Conservation (phyloP, 2,888 invertebrate genomes). For the Artemia sinica region DNA sequence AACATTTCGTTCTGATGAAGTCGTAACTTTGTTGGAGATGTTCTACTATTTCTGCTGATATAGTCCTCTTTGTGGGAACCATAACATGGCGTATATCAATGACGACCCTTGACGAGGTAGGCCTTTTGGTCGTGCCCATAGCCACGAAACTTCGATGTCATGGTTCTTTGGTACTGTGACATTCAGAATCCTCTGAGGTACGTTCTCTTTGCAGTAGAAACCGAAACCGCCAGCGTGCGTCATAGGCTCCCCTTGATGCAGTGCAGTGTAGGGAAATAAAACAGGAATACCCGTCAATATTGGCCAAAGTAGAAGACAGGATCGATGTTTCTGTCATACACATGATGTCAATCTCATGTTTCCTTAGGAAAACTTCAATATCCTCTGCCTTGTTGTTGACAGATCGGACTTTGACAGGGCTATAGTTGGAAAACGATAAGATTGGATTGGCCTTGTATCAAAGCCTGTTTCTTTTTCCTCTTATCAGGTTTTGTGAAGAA, state of each 20-base stretch:
- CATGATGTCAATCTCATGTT: background rate
- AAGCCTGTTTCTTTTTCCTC: background rate
- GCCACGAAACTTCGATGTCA: background rate
- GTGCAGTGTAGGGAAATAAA: background rate
- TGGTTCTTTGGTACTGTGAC: background rate
- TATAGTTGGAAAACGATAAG: background rate
- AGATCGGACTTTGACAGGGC: background rate
- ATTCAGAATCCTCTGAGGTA: background rate
- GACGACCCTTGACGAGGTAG: background rate
- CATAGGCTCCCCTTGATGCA: background rate
- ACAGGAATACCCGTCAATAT: background rate
- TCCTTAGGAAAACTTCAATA: background rate
- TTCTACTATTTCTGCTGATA: background rate
- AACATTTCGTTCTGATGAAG: background rate
- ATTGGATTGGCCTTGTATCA: background rate
- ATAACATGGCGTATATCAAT: background rate
- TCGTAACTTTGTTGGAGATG: background rate
- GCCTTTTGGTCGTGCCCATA: background rate
- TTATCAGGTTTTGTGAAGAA: no score
- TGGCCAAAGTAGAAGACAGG: background rate
- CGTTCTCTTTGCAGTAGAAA: background rate
- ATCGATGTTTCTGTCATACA: background rate
- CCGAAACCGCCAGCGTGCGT: background rate
- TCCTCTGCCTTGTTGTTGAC: background rate
- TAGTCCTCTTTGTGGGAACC: background rate